Conservation (phyloP, 1,140 invertebrate species). For the Magallana angulata region DNA sequence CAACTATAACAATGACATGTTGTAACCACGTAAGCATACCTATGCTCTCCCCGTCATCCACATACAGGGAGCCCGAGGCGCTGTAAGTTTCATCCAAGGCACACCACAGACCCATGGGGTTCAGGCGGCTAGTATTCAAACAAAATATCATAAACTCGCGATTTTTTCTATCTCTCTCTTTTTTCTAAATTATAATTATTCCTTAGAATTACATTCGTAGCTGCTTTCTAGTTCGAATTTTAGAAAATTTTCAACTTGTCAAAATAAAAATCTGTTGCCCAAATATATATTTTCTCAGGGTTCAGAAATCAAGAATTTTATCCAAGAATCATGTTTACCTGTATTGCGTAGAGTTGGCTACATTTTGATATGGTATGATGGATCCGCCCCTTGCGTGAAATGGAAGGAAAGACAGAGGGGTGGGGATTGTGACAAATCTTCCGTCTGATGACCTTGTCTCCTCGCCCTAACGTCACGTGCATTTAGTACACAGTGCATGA, state of each 20-base stretch:
- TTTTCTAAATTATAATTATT: too few species aligned
- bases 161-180: too few species aligned
- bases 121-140: constrained; percentile 80
- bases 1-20: too few species aligned
- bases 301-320: background rate
- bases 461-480: constrained; percentile 52
- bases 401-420: constrained; percentile 69
- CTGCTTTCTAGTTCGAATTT: too few species aligned
- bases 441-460: constrained; percentile 19
- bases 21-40: constrained; percentile 50
- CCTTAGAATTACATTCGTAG: too few species aligned
- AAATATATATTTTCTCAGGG: too few species aligned
- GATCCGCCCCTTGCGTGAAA: constrained; percentile 76
- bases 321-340: constrained; percentile 55
- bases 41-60: constrained; percentile 72
- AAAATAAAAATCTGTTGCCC: too few species aligned
- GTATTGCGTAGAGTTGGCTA: constrained; percentile 66
- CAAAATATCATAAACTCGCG: background rate
- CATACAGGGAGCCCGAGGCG: constrained; percentile 67
- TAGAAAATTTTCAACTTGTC: too few species aligned
- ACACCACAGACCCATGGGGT: constrained; percentile 83
- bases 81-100: constrained; percentile 80
- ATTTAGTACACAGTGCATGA: too few species aligned
- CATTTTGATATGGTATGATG: constrained; percentile 76
- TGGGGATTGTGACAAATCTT: constrained; percentile 47